Base-by-base conservation (phyloP, 2,888 invertebrate species). In the Phyllotreta striolata region DNA sequence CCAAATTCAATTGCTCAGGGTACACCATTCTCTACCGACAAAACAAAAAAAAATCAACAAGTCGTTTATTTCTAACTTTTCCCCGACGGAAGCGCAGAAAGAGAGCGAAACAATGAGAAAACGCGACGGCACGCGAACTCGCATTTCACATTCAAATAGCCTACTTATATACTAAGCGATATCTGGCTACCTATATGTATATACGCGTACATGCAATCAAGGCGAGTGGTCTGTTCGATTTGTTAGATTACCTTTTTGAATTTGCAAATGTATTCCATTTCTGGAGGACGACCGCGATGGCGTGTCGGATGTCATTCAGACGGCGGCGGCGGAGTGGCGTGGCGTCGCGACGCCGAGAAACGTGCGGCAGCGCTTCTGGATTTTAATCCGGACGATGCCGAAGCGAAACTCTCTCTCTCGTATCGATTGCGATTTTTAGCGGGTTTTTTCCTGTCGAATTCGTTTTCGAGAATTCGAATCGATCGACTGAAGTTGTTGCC, bases 181-280 rank as follows among this genome's bases (percentile, higher is more conserved):
- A 68, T 67, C 64, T 56, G 24, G 1, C 1, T 24, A 24, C 24
- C 24, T 24, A 24, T 24, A 24, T 24, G 24, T 24, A 24, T 24
- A 24, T 3, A 4, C 24, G n/a, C 24, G 24, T 24, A 24, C 24
- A 24, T 24, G 64, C 71, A 70, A 73, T 74, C 70, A 72, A 70
- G 71, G 66, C 64, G 68, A 72, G 70, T 71, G 51, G 34, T 52
- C 70, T 68, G 59, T 63, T 56, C 59, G 66, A 66, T 66, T 66
- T 61, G 68, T 56, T 51, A 64, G 68, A 63, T 78, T 80, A 81
- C 81, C 81, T 81, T 81, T 79, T 80, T 81, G 72, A 81, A 77
- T 67, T 78, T 78, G 77, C 75, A 79, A 78, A 80, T 78, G 78
- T 76, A 80, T 78, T 81, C 80, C 81, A 81, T 81, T 79, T 79